phyloP scores from a whole-genome alignment of 2,797 vertebrate genomes.

The Falco peregrinus region DNA sequence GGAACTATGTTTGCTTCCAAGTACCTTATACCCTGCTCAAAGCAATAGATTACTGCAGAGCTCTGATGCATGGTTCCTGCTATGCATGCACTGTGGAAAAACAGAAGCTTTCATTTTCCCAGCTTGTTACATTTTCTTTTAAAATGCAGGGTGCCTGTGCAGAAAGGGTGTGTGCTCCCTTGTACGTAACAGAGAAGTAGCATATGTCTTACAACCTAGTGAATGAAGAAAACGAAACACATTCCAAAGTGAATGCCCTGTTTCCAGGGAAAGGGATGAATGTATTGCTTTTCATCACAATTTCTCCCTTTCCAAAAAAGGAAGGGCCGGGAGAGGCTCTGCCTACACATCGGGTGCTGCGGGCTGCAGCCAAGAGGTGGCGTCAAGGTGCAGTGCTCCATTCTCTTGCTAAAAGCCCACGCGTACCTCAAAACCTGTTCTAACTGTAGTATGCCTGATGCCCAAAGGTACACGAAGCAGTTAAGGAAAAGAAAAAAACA shows the following conservation, averaged over 20 bases:
- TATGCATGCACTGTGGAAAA: neutral
- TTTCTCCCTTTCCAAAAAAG: neutral
- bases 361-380: conserved; percentile 71
- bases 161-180: neutral
- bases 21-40: neutral
- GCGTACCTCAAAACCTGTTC: neutral
- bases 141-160: neutral
- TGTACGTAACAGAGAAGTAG: neutral
- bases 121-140: neutral
- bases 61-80: neutral
- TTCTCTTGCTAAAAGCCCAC: neutral
- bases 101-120: neutral
- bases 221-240: neutral
- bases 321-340: neutral
- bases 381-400: conserved; percentile 37
- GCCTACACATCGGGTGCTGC: neutral
- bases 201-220: neutral
- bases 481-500: neutral
- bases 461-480: neutral
- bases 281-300: neutral
- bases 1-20: neutral
- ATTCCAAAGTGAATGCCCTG: neutral
- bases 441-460: neutral
- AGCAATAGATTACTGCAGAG: neutral
- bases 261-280: neutral